Evolutionary conservation across 2,113 vertebrate species (phyloP), one percentile per base, ranked within the genome.

Genomic region (Excalfactoria chinensis): DNA sequence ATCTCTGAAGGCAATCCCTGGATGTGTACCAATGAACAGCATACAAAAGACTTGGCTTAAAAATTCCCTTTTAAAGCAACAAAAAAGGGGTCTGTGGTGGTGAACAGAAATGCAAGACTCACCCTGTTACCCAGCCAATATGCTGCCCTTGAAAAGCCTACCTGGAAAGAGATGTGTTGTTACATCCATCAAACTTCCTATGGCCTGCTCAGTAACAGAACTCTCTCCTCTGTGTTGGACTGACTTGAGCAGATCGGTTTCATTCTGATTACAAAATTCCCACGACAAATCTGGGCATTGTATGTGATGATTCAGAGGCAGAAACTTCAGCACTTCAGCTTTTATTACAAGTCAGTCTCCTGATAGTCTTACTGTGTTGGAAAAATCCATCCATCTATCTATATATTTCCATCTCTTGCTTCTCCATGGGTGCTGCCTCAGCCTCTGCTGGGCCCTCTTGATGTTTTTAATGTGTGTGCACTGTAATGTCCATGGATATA

Each of bases 401-500:
- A 30, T 56, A 10, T 56, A 18, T 55, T 55, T 55, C 30, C 17
- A n/a, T n/a, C 17, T 43, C 41, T 26, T 5, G 0, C 32, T 51
- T 32, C 43, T 53, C 35, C 30, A 32, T 18, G 7, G 8, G 14
- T 23, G 40, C 26, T 21, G 30, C 32, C 85, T 49, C 48, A 23
- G 60, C 40, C 34, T 25, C 53, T n/a, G 40, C 30, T 5, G 48
- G 46, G 19, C 16, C 41, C 15, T 21, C 35, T 2, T 10, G 8
- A 14, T 2, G 19, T 26, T 69, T 25, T 44, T 11, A 19, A n/a
- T 1, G 15, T 4, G 7, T 6, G 2, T 4, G 6, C 6, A 8
- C 2, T 43, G 14, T 15, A 2, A 26, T 16, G 20, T 1, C 3
- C 12, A 7, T 9, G 9, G 32, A 32, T 11, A 44, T 4, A 3